Conservation (phyloP, 2,113 vertebrate species). For the Microcebus griseorufus region DNA sequence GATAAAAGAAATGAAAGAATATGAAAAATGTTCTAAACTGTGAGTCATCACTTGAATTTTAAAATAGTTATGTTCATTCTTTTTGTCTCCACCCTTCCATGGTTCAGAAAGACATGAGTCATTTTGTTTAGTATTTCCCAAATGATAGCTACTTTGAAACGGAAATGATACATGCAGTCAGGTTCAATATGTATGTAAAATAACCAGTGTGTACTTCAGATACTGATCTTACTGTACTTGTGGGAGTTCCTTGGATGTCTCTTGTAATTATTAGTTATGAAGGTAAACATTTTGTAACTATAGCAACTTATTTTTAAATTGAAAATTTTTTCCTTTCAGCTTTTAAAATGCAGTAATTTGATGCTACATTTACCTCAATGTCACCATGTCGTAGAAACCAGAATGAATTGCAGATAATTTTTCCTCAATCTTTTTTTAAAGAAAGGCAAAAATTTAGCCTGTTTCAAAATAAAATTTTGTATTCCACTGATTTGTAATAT, state of each 20-base stretch:
- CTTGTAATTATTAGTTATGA: conserved; percentile 70
- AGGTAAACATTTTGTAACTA: conserved; percentile 82
- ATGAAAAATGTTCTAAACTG: conserved; percentile 77
- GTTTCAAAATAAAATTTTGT: conserved; percentile 5
- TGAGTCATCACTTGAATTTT: conserved; percentile 85
- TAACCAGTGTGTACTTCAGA: conserved; percentile 67
- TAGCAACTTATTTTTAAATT: conserved; percentile 76
- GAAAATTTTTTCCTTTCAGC: conserved; percentile 45
- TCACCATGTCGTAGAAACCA: conserved; percentile 30
- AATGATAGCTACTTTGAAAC: conserved; percentile 68
- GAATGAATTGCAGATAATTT: conserved; percentile 33
- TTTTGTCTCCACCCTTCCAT: conserved; percentile 81
- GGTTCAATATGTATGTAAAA: conserved; percentile 75
- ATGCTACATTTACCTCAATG: conserved; percentile 23
- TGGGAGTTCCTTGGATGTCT: conserved; percentile 79
- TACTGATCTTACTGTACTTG: conserved; percentile 65
- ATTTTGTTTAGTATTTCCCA: conserved; percentile 82
- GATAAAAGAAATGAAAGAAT: conserved; percentile 64
- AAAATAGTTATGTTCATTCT: conserved; percentile 82
- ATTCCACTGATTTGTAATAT: neutral
- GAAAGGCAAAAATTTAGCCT: neutral
- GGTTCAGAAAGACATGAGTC: conserved; percentile 83
- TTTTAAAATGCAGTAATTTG: conserved; percentile 65
- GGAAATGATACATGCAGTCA: conserved; percentile 58
- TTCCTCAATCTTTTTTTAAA: neutral